Conservation (phyloP, 2,113 vertebrate species). For the Entelurus aequoreus region DNA sequence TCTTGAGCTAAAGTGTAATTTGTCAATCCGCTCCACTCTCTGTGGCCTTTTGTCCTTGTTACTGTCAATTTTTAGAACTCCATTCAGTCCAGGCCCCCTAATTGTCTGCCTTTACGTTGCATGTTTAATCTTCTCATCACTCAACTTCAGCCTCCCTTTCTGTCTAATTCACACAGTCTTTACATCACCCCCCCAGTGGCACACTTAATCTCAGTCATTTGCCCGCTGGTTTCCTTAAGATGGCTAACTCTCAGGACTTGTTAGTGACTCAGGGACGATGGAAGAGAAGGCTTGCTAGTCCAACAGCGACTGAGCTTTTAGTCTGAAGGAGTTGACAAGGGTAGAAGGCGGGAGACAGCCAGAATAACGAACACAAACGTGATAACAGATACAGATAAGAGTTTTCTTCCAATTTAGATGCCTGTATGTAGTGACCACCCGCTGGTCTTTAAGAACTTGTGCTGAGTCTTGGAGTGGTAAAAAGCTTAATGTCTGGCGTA, state of each 20-base stretch:
- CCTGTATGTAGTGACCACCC: slow-evolving; percentile 28
- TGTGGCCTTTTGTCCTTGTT: slow-evolving; percentile 13
- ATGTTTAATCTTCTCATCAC: slow-evolving; percentile 16
- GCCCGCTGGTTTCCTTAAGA: slow-evolving; percentile 19
- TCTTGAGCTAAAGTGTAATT: slow-evolving; percentile 17
- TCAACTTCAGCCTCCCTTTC: slow-evolving; percentile 11
- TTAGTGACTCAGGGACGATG: slow-evolving; percentile 24
- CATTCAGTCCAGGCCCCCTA: slow-evolving; percentile 32
- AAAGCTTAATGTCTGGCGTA: slow-evolving; percentile 21
- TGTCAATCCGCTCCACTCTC: slow-evolving; percentile 18
- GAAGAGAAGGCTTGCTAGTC: slow-evolving; percentile 3
- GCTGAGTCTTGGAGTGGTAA: slow-evolving; percentile 27
- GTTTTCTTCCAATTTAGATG: slow-evolving; percentile 12
- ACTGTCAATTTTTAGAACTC: slow-evolving; percentile 30
- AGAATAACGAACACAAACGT: slow-evolving; percentile 17
- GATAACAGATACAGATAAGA: slow-evolving; percentile 34
- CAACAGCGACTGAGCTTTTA: slow-evolving; percentile 19
- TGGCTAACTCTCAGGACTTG: slow-evolving; percentile 26
- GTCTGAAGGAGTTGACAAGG: slow-evolving; percentile 17
- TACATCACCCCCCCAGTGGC: slow-evolving; percentile 13
- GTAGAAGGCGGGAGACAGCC: slow-evolving; percentile 17
- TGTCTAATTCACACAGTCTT: slow-evolving; percentile 18
- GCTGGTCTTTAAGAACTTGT: slow-evolving; percentile 21
- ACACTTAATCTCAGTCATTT: slow-evolving; percentile 20
- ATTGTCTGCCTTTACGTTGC: slow-evolving; percentile 28